These are phyloP conservation scores for Burhinus bistriatus DNA, from an alignment of 2,113 vertebrate species.

Conservation along the genomic window DNA sequence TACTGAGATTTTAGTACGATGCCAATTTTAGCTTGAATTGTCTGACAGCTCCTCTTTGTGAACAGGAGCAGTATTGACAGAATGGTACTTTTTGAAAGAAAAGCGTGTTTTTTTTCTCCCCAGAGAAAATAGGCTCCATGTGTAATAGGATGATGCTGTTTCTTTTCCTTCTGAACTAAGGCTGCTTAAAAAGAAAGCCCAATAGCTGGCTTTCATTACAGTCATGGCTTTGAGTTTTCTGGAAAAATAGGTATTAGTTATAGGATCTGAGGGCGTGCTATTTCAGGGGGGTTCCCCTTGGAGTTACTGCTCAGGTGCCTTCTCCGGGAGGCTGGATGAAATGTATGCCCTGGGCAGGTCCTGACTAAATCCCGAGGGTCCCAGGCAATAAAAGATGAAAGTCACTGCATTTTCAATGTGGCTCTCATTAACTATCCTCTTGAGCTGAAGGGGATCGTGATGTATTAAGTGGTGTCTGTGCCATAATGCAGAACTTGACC, in stretches of 20 bases:
- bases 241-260: neutral
- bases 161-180: neutral
- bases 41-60: constrained; percentile 48
- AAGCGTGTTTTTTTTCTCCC: neutral
- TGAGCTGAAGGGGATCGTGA: neutral
- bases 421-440: neutral
- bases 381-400: neutral
- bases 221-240: neutral
- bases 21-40: constrained; percentile 32
- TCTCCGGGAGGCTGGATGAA: neutral
- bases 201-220: constrained; percentile 13
- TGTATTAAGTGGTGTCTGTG: neutral
- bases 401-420: neutral
- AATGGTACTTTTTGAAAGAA: neutral
- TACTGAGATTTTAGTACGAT: neutral
- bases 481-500: neutral
- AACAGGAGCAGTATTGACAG: constrained; percentile 37
- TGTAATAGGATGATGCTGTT: neutral
- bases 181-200: neutral
- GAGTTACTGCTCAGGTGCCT: neutral
- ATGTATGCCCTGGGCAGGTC: neutral
- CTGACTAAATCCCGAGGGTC: neutral
- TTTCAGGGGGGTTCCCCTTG: neutral
- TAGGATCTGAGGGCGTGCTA: neutral
- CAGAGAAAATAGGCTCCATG: neutral